phyloP scores from a whole-genome alignment of 2,113 vertebrate species.

The Embiotoca jacksoni region DNA sequence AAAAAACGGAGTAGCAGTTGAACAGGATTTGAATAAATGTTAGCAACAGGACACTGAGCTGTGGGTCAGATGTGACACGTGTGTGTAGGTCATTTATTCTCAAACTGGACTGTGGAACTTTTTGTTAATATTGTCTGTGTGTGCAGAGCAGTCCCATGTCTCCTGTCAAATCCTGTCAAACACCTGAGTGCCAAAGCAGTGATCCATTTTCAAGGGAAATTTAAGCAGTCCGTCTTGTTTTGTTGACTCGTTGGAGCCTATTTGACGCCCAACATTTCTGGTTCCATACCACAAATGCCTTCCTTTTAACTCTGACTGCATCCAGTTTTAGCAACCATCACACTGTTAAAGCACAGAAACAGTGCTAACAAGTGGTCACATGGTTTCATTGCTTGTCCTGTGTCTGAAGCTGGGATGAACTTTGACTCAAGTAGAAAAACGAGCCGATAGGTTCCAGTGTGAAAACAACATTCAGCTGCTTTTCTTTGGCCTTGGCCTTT shows the following conservation, averaged over 20 bases:
- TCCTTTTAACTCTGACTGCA: neutral
- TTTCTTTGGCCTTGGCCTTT: neutral
- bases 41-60: neutral
- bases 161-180: neutral
- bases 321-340: conserved; percentile 9
- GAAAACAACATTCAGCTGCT: conserved; percentile 29
- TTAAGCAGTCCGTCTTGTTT: neutral
- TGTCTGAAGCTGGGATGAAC: conserved; percentile 14
- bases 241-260: neutral
- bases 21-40: conserved; percentile 21
- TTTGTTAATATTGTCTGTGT: too few relatives aligned
- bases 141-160: neutral
- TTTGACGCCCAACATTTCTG: neutral
- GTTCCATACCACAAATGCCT: neutral
- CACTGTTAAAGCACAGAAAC: conserved; percentile 11
- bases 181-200: neutral
- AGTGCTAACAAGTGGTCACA: conserved; percentile 6
- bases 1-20: conserved; percentile 9
- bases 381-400: conserved; percentile 7
- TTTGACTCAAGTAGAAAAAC: conserved; percentile 33
- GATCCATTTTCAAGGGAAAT: neutral
- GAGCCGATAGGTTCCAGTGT: neutral
- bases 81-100: too few relatives aligned
- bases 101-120: too few relatives aligned
- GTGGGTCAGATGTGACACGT: neutral